These are phyloP conservation scores for Sinopyrophorus schimmeli DNA, from an alignment of 2,888 invertebrate genomes.

Conservation along the genomic window DNA sequence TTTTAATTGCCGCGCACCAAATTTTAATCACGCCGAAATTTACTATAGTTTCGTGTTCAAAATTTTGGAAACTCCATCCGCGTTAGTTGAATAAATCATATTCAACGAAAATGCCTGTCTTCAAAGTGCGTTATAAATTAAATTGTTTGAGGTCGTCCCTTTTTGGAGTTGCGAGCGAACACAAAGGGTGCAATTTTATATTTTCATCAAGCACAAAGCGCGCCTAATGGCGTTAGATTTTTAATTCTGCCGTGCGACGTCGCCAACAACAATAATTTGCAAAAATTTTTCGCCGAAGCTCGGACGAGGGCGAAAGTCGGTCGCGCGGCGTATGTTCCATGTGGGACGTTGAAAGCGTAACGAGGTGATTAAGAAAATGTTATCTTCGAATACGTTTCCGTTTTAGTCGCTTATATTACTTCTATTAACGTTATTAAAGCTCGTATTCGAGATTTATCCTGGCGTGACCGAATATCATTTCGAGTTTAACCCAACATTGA, in stretches of 20 bases:
- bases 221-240: too few relatives aligned
- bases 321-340: conserved; percentile 11
- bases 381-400: conserved; percentile 20
- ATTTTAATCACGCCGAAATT: conserved; percentile 26
- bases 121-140: too few relatives aligned
- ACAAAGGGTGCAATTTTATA: too few relatives aligned
- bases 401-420: conserved; percentile 26
- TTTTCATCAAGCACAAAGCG: too few relatives aligned
- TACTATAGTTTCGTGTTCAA: conserved; percentile 20
- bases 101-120: too few relatives aligned
- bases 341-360: conserved; percentile 11
- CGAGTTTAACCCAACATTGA: conserved; percentile 26
- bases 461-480: conserved; percentile 33
- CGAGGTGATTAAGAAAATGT: conserved; percentile 16
- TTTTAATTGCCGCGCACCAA: conserved; percentile 25
- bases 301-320: too few relatives aligned
- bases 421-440: conserved; percentile 33
- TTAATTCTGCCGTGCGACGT: too few relatives aligned
- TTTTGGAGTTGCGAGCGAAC: too few relatives aligned
- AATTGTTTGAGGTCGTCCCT: too few relatives aligned
- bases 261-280: too few relatives aligned
- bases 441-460: conserved; percentile 30
- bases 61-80: conserved; percentile 7
- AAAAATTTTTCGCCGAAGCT: too few relatives aligned
- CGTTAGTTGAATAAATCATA: too few relatives aligned